Evolutionary conservation across 2,888 invertebrate species (phyloP), one percentile per base, ranked within the genome.

Genomic region (Caradrina kadenii): DNA sequence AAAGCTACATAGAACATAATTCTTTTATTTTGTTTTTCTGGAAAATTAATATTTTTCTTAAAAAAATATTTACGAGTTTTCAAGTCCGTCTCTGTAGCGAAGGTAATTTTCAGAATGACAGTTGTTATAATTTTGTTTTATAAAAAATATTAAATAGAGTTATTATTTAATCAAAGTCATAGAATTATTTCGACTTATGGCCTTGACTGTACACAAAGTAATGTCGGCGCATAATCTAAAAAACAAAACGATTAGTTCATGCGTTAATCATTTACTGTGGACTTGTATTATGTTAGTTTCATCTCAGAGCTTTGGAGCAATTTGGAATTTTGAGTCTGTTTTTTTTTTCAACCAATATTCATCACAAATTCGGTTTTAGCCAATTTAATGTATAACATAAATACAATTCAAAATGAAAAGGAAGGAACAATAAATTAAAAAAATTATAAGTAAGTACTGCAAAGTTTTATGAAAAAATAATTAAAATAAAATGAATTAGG

Each of bases 171-270:
- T 67, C 60, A 35, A 52, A 64, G 50, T 70, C 48, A 49, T 19
- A 60, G 53, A 48, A 68, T 67, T 64, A 58, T 53, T 68, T 60
- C 15, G 53, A 74, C 67, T 69, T 71, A 69, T 78, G 76, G 73
- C 65, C 69, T 65, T 61, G 65, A 63, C 73, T 73, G 80, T 80
- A 80, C 80, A 70, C 52, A 80, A 79, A 78, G 75, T 78, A 82
- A 73, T 62, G 52, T 73, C 71, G 69, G 69, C 72, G 80, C 63
- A 80, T 61, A 80, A 82, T 78, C 63, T 71, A 80, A 70, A 68
- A 82, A 82, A 73, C 53, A 82, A 73, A 80, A 72, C 63, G 21
- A 67, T 82, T 73, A 73, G 67, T 80, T 78, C 78, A 75, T 81
- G 82, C 74, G 63, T 69, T 69, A 53, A 65, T 67, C 39, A 55